These are phyloP conservation scores for Anaspis maculata DNA, from an alignment of 2,888 invertebrate genomes.

Conservation along the genomic window DNA sequence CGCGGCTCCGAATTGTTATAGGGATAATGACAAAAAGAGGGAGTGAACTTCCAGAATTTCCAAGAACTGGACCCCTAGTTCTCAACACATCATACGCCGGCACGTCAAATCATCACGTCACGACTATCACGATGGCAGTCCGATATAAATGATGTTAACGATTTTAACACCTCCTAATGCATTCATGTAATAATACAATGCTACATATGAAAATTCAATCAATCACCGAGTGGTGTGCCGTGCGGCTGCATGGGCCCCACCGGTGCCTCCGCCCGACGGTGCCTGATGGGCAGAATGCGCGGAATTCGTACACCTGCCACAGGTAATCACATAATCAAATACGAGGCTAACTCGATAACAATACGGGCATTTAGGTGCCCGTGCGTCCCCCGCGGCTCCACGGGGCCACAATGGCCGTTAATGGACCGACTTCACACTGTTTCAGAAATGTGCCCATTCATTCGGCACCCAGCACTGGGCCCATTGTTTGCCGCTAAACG, in stretches of 20 bases:
- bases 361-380: conserved; percentile 35
- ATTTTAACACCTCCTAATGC: conserved; percentile 29
- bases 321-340: conserved; percentile 40
- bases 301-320: conserved; percentile 37
- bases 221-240: conserved; percentile 22
- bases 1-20: too few species aligned
- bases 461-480: conserved; percentile 17
- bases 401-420: conserved; percentile 29
- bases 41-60: too few species aligned
- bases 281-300: conserved; percentile 21
- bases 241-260: not conserved
- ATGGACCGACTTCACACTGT: conserved; percentile 42
- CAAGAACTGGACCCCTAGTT: too few species aligned
- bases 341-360: conserved; percentile 40
- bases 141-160: conserved; percentile 20
- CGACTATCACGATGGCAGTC: too few species aligned
- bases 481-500: conserved; percentile 25
- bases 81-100: too few species aligned
- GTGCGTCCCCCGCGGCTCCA: conserved; percentile 25
- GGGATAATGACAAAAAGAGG: too few species aligned
- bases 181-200: conserved; percentile 19
- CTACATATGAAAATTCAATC: conserved; percentile 25
- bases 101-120: too few species aligned
- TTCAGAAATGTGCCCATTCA: conserved; percentile 43
- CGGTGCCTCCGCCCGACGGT: not conserved